Conservation (phyloP, 1,140 invertebrate species). For the Drosophila triauraria region DNA sequence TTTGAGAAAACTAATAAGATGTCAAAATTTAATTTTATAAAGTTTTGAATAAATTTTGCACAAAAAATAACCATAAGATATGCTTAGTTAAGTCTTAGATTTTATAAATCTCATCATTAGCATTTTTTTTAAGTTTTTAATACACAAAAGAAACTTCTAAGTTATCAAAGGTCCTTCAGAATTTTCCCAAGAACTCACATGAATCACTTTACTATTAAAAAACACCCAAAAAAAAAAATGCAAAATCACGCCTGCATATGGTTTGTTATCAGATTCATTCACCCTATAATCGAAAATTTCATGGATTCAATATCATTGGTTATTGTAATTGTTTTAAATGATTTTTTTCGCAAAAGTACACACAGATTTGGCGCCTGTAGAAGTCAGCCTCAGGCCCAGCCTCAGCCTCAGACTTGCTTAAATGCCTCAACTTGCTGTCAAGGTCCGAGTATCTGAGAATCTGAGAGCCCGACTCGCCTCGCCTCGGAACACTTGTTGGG, state of each 20-base stretch:
- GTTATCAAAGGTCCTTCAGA: neutral
- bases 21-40: too few relatives aligned
- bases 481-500: constrained; percentile 20
- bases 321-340: too few relatives aligned
- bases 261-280: constrained; percentile 3
- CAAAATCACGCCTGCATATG: neutral
- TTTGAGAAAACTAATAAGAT: neutral
- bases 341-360: neutral
- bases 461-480: constrained; percentile 2
- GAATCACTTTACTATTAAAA: neutral
- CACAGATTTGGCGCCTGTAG: neutral
- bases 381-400: neutral
- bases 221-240: neutral
- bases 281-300: neutral
- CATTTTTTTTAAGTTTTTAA: too few relatives aligned
- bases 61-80: too few relatives aligned
- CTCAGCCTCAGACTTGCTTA: constrained; percentile 7
- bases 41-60: too few relatives aligned
- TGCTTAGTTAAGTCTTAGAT: too few relatives aligned
- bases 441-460: constrained; percentile 14
- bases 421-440: constrained; percentile 32
- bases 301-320: neutral
- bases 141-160: too few relatives aligned
- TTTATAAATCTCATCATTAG: too few relatives aligned
- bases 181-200: neutral